Evolutionary conservation across 2,113 vertebrate species (phyloP), one percentile per base, ranked within the genome.

Genomic region (Spea bombifrons): DNA sequence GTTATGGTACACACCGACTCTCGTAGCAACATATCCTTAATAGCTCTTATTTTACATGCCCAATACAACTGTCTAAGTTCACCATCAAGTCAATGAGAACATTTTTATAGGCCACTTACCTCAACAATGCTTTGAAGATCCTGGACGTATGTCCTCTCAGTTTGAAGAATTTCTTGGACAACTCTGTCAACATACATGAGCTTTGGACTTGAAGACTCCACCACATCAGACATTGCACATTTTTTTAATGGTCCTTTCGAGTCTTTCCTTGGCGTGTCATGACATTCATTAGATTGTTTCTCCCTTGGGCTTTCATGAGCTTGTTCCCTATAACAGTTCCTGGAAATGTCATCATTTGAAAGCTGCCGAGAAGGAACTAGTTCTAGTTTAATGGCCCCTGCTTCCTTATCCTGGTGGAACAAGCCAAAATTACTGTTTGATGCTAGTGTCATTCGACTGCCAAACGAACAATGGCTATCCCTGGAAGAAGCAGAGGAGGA

Each of bases 81-180:
- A 7, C 50, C 50, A 7, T 52, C 9, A 52, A 52, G 50, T 52
- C 6, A 6, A 52, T 52, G 6, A 10, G 50, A 7, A 52, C 6
- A 52, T 52, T 59, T 59, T 59, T 4, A 59, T 5, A 53, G 53
- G 10, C 1, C 52, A 16, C 93, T 89, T 92, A 98, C 97, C 95
- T 97, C 92, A 5, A 98, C 95, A 68, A 99, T 98, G 89, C 96
- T 98, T 83, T 89, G 91, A 43, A 99, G 91, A 84, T 99, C 97
- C 82, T 96, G 95, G 67, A 99, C 97, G 0, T 99, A 99, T 45
- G 94, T 98, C 86, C 92, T 94, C 84, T 99, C 97, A 0, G 97
- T 98, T 85, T 99, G 95, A 83, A 99, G 88, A 68, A 99, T 96
- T 90, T 99, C 97, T 87, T 98, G 95, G 72, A 99, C 97, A 0